Base-by-base conservation (phyloP, 2,888 invertebrate genomes). In the Orthosia cruda region DNA sequence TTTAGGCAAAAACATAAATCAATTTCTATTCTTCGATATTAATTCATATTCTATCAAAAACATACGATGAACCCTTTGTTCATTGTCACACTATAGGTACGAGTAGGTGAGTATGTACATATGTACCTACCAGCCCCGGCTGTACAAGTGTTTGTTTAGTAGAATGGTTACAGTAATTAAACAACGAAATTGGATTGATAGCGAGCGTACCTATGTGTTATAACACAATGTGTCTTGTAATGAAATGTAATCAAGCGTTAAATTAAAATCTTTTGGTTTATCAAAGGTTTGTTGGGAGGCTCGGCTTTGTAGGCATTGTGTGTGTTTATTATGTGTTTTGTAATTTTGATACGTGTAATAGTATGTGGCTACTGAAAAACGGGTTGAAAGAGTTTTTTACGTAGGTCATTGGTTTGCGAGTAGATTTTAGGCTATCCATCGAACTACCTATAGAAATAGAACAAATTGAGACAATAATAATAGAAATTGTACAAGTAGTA, bases 111-210 rank as follows among this genome's bases (percentile, higher is more conserved):
- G 32, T 78, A 71, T 45, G 54, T 74, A 68, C 62, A 11, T 65
- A 58, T 57, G 15, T 50, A 57, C 65, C 74, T 68, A 67, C 62
- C 74, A 67, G 23, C 64, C 78, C 77, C 74, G 58, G 50, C 55
- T 78, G 73, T 77, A 70, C 67, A 77, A 85, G 81, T 83, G 88
- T 88, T 88, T 89, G 88, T 88, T 85, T 89, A 88, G 87, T 86
- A 86, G 73, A 91, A 91, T 89, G 92, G 94, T 93, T 93, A 93
- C 92, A 92, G 91, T 92, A 93, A 94, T 94, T 93, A 94, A 94
- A 92, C 92, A 91, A 89, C 90, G 89, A 91, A 94, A 93, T 93
- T 90, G 92, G 89, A 90, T 92, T 93, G 93, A 93, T 93, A 94
- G 89, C 90, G 90, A 87, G 74, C 74, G 77, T 89, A 87, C 91